These are phyloP conservation scores for Pogonomyrmex californicus DNA, from an alignment of 1,140 invertebrate genomes.

Conservation along the genomic window DNA sequence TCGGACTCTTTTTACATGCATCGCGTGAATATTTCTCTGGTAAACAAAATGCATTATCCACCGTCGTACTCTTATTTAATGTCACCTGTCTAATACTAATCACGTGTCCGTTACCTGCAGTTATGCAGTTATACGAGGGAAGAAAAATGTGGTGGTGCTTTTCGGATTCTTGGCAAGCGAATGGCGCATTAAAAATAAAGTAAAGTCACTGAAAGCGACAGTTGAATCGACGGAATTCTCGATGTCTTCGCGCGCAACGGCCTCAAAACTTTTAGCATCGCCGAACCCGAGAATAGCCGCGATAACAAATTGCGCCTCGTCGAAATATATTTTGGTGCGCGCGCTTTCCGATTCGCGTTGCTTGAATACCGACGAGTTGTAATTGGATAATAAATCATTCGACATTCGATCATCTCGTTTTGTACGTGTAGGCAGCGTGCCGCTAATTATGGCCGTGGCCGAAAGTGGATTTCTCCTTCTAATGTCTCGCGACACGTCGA, in stretches of 20 bases:
- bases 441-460: conserved; percentile 48
- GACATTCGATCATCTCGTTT: conserved; percentile 55
- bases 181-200: conserved; percentile 64
- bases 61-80: conserved; percentile 14
- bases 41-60: not conserved
- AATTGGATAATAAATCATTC: conserved; percentile 65
- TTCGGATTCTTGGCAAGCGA: conserved; percentile 56
- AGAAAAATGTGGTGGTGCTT: conserved; percentile 35
- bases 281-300: conserved; percentile 58
- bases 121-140: not conserved
- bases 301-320: conserved; percentile 55
- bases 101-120: not conserved
- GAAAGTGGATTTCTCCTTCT: conserved; percentile 57
- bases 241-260: conserved; percentile 61
- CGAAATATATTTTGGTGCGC: conserved; percentile 50
- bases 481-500: conserved; percentile 48
- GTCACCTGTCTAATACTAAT: not conserved
- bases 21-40: not conserved
- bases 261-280: conserved; percentile 60
- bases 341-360: conserved; percentile 36
- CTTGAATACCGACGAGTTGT: conserved; percentile 25
- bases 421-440: conserved; percentile 31
- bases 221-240: conserved; percentile 68
- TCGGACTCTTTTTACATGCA: conserved; percentile 33
- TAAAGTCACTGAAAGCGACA: conserved; percentile 37